These are phyloP conservation scores for Drosophila ficusphila DNA, from an alignment of 1,140 invertebrate species.

Conservation along the genomic window DNA sequence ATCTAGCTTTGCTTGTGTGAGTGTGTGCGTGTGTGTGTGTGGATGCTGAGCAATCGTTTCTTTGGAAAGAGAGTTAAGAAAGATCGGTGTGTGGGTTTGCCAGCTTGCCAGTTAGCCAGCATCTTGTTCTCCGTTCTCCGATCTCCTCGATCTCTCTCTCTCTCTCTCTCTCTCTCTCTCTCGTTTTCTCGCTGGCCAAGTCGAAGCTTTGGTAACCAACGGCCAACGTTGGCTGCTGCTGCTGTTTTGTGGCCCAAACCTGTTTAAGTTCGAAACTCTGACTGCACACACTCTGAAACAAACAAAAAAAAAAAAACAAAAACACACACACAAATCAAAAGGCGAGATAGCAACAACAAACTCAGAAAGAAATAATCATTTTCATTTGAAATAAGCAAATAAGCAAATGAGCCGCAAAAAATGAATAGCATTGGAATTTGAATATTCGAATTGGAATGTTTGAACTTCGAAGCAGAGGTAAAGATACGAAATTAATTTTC, in stretches of 20 bases:
- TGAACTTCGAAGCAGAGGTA: conserved; percentile 8
- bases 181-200: not conserved
- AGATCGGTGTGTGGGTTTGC: conserved; percentile 15
- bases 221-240: conserved; percentile 27
- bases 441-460: conserved; percentile 35
- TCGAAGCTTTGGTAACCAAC: conserved; percentile 25
- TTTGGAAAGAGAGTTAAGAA: conserved; percentile 37
- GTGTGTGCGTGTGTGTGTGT: no score
- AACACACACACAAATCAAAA: not conserved
- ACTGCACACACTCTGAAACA: conserved; percentile 22
- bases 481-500: conserved; percentile 52
- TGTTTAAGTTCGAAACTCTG: conserved; percentile 42
- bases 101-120: not conserved
- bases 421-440: conserved; percentile 47
- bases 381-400: conserved; percentile 48
- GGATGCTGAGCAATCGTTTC: conserved; percentile 65
- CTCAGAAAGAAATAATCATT: conserved; percentile 25
- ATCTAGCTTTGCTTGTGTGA: not conserved
- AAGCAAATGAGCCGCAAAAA: conserved; percentile 47
- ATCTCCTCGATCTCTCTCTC: conserved; percentile 7
- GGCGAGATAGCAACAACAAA: conserved; percentile 14
- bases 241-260: conserved; percentile 36
- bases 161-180: conserved; percentile 6
- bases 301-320: no score
- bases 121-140: conserved; percentile 15